These are phyloP conservation scores for Nymphalis io DNA, from an alignment of 1,140 invertebrate genomes.

Conservation along the genomic window DNA sequence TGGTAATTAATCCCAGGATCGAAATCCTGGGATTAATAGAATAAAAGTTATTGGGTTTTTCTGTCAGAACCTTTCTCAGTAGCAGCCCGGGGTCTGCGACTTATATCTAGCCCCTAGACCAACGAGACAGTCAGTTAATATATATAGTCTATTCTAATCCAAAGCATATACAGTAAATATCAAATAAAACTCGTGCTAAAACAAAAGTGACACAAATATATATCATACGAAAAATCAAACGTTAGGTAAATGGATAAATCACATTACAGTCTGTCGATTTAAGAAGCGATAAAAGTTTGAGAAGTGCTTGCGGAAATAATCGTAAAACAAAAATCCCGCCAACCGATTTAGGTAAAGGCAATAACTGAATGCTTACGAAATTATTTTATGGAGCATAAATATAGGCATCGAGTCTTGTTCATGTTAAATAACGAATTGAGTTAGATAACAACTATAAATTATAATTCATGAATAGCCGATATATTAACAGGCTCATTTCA, in stretches of 20 bases:
- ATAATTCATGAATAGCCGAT: not conserved
- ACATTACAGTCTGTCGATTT: slow-evolving; percentile 53
- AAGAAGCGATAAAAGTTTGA: slow-evolving; percentile 52
- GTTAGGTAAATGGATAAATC: slow-evolving; percentile 45
- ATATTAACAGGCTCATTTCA: not conserved
- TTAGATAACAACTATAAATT: slow-evolving; percentile 8
- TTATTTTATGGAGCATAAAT: slow-evolving; percentile 32
- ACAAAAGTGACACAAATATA: not conserved
- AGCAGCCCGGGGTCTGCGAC: too few relatives aligned
- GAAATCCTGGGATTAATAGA: too few relatives aligned
- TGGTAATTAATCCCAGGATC: too few relatives aligned
- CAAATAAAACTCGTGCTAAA: too few relatives aligned
- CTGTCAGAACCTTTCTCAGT: too few relatives aligned
- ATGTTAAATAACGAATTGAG: slow-evolving; percentile 23
- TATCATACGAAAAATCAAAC: not conserved
- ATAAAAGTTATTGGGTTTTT: too few relatives aligned
- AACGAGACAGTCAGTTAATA: too few relatives aligned
- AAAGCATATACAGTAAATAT: too few relatives aligned
- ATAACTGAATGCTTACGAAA: slow-evolving; percentile 24
- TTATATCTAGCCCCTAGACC: too few relatives aligned
- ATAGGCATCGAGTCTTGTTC: slow-evolving; percentile 24
- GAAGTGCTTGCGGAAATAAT: slow-evolving; percentile 37
- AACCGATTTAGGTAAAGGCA: slow-evolving; percentile 14
- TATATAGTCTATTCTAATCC: too few relatives aligned
- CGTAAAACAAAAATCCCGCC: slow-evolving; percentile 34